A percentile compares a stretch with the other conserved stretches of the same genome.
These are phyloP conservation scores for Limnephilus rhombicus DNA, from an alignment of 2,888 invertebrate genomes.

Conservation along the genomic window DNA sequence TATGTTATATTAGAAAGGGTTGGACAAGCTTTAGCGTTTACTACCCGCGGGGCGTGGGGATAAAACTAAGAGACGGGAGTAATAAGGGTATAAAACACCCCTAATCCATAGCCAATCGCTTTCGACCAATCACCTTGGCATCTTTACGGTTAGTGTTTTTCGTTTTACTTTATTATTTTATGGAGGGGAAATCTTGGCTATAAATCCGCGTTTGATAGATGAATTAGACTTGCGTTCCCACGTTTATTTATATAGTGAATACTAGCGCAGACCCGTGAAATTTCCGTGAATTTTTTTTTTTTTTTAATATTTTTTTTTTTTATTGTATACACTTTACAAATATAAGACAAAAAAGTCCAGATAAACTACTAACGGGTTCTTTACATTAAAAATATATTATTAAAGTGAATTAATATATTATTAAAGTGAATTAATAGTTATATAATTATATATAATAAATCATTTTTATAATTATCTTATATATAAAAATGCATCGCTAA, in stretches of 20 bases:
- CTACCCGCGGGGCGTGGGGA: constrained; percentile 14
- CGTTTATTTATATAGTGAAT: not conserved
- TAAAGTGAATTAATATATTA: too few relatives aligned
- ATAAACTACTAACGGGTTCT: too few relatives aligned
- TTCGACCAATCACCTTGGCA: constrained; percentile 24
- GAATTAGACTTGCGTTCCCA: not conserved
- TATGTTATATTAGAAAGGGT: not conserved
- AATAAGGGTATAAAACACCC: constrained; percentile 31
- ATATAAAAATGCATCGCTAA: too few relatives aligned
- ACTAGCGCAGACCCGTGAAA: too few relatives aligned
- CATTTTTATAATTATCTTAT: too few relatives aligned
- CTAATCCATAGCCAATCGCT: constrained; percentile 13
- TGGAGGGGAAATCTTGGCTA: not conserved
- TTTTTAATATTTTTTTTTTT: too few relatives aligned
- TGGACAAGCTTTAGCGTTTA: constrained; percentile 38
- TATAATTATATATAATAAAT: too few relatives aligned
- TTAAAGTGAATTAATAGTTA: too few relatives aligned
- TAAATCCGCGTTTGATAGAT: not conserved
- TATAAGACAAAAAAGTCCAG: too few relatives aligned
- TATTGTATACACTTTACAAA: too few relatives aligned
- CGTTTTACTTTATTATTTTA: not conserved
- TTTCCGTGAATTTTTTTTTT: too few relatives aligned
- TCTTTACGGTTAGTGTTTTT: not conserved
- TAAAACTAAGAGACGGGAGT: not conserved
- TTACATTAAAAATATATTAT: too few relatives aligned